Percentiles rank a stretch among this genome's conserved stretches.
Evolutionary conservation across 2,797 vertebrate genomes (phyloP).

Genomic region (Apogon talboti): DNA sequence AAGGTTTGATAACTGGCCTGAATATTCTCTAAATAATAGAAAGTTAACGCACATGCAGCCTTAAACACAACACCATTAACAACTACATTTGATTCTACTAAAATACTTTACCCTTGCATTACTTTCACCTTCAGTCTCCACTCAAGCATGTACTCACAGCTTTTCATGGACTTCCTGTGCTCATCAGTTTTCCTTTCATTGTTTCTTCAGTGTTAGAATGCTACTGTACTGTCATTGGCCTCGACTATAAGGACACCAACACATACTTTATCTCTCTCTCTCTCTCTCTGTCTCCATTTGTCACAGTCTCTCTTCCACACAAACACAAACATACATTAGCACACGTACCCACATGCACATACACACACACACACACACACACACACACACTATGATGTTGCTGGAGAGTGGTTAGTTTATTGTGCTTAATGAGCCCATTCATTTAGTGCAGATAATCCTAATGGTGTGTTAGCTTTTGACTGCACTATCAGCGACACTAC

Average conservation of each 20-base stretch:
- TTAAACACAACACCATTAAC: no score
- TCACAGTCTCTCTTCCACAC: background rate
- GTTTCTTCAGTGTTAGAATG: conserved; percentile 16
- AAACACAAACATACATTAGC: background rate
- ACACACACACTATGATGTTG: conserved; percentile 16
- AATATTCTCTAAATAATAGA: no score
- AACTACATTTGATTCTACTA: no score
- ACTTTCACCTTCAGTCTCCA: conserved; percentile 11
- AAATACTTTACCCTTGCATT: background rate
- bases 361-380: background rate
- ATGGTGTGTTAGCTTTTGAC: conserved; percentile 52
- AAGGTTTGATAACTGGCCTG: conserved; percentile 8
- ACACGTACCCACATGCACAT: no score
- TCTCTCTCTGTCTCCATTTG: background rate
- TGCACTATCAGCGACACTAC: conserved; percentile 38
- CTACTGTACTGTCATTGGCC: background rate
- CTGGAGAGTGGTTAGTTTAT: conserved; percentile 35
- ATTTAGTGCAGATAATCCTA: conserved; percentile 61
- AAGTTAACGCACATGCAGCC: no score
- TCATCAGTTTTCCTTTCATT: background rate
- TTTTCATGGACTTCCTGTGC: conserved; percentile 12
- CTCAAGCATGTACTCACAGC: conserved; percentile 9
- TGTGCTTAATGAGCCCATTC: conserved; percentile 58
- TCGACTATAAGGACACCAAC: conserved; percentile 23
- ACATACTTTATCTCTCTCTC: background rate